Base-by-base conservation (phyloP, 1,140 invertebrate genomes). In the Carposina sasakii region DNA sequence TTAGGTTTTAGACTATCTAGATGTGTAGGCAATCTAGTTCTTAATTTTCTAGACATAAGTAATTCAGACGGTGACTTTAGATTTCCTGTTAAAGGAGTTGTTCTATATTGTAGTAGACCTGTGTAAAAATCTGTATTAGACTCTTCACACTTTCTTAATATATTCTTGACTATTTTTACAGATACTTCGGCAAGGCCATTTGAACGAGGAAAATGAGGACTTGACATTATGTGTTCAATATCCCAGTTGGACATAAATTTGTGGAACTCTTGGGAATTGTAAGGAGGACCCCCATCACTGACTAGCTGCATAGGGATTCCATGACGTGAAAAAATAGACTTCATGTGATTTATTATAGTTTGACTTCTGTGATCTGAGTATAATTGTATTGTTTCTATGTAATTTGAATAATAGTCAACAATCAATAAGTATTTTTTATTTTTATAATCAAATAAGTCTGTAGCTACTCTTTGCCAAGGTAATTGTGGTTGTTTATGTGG, bases 391-490 rank as follows among this genome's bases (percentile, higher is more conserved):
- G 63, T 24, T 31, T 67, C 61, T 8, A 65, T 22, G 42, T 48
- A 65, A 47, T 65, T 67, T 26, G 58, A 62, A 59, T 54, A 67
- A 48, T 57, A 65, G 47, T 65, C 61, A 10, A 57, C 53, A 3
- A 62, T 44, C 33, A 62, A 20, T 51, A 64, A 44, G 51, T 63
- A 65, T 24, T 30, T 52, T 65, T 76, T 63, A 59, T 59, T 62
- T 59, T 76, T 60, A 57, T 66, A 52, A 28, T 77, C 19, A 64
- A 67, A 52, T 16, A 60, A 13, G 52, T 69, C 48, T 20, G 58
- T 34, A 22, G 43, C 40, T 58, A 67, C 37, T 50, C 71, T 66
- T 42, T 69, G 37, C 61, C 67, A 85, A 6, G 72, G 69, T 43
- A 41, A 19, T 3, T 58, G 40, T 8, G 67, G 64, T 22, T 71